Percentiles rank a stretch among this genome's conserved stretches.
phyloP scores from a whole-genome alignment of 2,113 vertebrate genomes.

The Alligator sinensis region DNA sequence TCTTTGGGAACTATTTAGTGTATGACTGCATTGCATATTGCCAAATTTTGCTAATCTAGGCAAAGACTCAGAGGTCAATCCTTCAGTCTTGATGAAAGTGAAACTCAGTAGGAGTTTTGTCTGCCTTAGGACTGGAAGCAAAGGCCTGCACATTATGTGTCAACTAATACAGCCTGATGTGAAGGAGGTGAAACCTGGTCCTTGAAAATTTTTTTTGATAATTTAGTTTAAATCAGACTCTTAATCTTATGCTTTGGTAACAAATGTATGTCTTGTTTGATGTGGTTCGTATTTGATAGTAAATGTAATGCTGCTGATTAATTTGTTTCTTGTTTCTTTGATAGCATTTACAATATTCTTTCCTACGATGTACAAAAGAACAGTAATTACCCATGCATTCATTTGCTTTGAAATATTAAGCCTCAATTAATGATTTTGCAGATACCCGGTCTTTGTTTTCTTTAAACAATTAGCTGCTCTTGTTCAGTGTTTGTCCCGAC shows the following conservation, averaged over 20 bases:
- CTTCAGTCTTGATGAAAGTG: neutral
- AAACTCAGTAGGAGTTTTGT: neutral
- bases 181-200: neutral
- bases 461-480: constrained; percentile 46
- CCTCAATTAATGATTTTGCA: constrained; percentile 55
- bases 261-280: neutral
- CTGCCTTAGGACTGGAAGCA: neutral
- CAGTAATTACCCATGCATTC: neutral
- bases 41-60: neutral
- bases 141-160: neutral
- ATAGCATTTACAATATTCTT: constrained; percentile 22
- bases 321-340: neutral
- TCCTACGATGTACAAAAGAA: neutral
- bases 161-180: too few relatives aligned
- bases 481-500: constrained; percentile 23
- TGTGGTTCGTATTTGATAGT: neutral
- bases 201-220: rapidly evolving
- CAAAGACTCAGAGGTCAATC: neutral
- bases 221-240: neutral
- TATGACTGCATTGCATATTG: too few relatives aligned
- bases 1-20: neutral
- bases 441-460: constrained; percentile 51
- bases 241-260: neutral
- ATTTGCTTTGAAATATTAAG: constrained; percentile 51
- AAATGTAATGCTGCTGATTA: neutral